Conservation (phyloP, 2,888 invertebrate genomes). For the Aplocera efformata region DNA sequence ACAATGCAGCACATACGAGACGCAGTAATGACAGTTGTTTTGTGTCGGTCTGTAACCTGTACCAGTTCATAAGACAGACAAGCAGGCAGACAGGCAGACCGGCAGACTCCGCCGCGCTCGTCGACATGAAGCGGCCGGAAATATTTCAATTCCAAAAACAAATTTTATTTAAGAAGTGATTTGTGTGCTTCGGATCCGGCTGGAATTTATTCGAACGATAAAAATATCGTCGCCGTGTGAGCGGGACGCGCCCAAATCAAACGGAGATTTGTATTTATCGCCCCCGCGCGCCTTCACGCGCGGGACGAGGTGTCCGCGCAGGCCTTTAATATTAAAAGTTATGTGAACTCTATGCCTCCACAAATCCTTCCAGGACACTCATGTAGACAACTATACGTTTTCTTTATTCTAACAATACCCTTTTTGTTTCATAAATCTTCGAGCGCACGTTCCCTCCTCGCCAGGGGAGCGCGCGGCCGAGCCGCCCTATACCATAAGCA, state of each 20-base stretch:
- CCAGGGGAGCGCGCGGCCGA: no score
- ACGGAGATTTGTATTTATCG: constrained; percentile 7
- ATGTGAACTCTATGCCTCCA: constrained; percentile 3
- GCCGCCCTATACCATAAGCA: no score
- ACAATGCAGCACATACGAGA: no score
- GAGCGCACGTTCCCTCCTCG: no score
- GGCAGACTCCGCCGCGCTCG: no score
- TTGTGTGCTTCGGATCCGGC: constrained; percentile 6
- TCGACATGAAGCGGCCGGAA: constrained; percentile 13
- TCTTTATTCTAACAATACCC: no score
- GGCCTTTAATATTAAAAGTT: constrained; percentile 4
- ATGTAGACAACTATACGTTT: no score
- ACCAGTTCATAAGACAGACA: no score
- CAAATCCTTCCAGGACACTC: not conserved
- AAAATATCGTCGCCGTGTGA: constrained; percentile 10
- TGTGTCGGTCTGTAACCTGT: no score
- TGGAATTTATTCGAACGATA: constrained; percentile 12
- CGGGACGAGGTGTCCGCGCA: constrained; percentile 3
- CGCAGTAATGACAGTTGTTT: not conserved
- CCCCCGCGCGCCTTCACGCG: constrained; percentile 3
- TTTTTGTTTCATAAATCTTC: no score
- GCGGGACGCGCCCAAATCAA: constrained; percentile 7
- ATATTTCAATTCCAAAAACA: constrained; percentile 11
- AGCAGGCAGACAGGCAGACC: no score
- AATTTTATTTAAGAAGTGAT: constrained; percentile 11